Evolutionary conservation across 2,797 vertebrate species (phyloP), one percentile per base, ranked within the genome.

Genomic region (Decapterus maruadsi): DNA sequence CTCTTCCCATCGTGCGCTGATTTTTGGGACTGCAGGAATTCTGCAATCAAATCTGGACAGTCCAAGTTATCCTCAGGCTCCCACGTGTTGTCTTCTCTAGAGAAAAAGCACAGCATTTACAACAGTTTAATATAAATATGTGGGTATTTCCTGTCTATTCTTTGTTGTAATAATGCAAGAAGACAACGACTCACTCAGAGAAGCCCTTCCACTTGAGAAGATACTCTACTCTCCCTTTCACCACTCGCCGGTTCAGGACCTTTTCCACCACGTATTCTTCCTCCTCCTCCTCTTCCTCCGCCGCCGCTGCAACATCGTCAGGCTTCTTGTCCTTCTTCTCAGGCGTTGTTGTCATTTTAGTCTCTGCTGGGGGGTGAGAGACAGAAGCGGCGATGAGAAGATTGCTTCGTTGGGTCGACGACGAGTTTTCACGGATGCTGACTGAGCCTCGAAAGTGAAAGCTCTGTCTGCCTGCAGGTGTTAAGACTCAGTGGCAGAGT

Each of bases 171-270:
- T 10, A 50, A 20, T 20, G 11, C 31, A 34, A n/a, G n/a, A n/a
- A n/a, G n/a, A n/a, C n/a, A n/a, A n/a, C n/a, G n/a, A n/a, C 98
- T 97, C 93, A 99, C 98, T 98, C 95, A 0, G 97, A 97, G 92
- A 99, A 99, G 13, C 98, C 98, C 89, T 99, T 99, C 98, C 98
- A 99, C 90, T 99, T 99, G 40, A 99, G 97, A n/a, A 99, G 95
- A 67, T 98, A 99, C 72, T 99, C 98, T 68, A 99, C 96, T 87
- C 95, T 97, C 40, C 98, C 98, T 86, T 99, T 99, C 17, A 99
- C 96, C 77, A 99, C 96, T 43, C 98, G 95, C 19, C 97, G 96
- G 48, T 99, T 98, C 61, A 99, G 94, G 56, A 99, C 98, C 68
- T 98, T 99, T 61, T 99, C 98, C 90, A 99, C 98, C 89, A 99